Base-by-base conservation (phyloP, 2,797 vertebrate genomes). In the Apodemus agrarius region DNA sequence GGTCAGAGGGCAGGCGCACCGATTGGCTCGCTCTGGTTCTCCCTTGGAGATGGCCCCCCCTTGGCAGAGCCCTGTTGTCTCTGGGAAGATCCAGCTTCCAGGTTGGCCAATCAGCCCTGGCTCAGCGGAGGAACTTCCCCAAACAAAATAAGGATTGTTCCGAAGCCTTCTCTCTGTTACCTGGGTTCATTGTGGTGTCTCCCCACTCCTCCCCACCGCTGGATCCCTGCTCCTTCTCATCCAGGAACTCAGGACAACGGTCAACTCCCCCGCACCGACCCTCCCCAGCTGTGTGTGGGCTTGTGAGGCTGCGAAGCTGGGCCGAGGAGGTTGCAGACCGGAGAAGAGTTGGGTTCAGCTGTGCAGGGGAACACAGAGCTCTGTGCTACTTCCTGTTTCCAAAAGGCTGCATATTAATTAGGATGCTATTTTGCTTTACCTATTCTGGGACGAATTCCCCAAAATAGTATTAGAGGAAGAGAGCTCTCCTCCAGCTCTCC, bases 321-420 rank as follows among this genome's bases (percentile, higher is more conserved):
- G 22, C 40, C 3, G 54, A 10, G 52, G 26, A 81, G 46, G 54
- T 6, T 63, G 14, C 40, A 13, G 40, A 13, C 22, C 24, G 65
- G 49, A 26, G 49, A 57, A 21, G 69, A 43, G 37, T 74, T 37
- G 69, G 6, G 72, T 89, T 57, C 57, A 37, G 67, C 24, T 54
- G 69, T 40, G n/a, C 24, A 16, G 54, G 57, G 79, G 21, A 24
- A 12, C 80, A 14, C 49, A 26, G 1, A 34, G 34, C 31, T 79
- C 43, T 26, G 46, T 57, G 40, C 57, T 85, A 49, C 65, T 79
- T 88, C 37, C 59, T 95, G 92, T 96, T 78, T 91, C 21, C 43
- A 9, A 34, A 26, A 83, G 46, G 78, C 63, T 67, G 2, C 88
- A 8, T 93, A 69, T 94, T 89, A 87, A 93, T 37, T 75, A 87